Percentiles rank a stretch among this genome's conserved stretches.
Conservation (phyloP, 2,113 vertebrate genomes). For the Varanus komodoensis region DNA sequence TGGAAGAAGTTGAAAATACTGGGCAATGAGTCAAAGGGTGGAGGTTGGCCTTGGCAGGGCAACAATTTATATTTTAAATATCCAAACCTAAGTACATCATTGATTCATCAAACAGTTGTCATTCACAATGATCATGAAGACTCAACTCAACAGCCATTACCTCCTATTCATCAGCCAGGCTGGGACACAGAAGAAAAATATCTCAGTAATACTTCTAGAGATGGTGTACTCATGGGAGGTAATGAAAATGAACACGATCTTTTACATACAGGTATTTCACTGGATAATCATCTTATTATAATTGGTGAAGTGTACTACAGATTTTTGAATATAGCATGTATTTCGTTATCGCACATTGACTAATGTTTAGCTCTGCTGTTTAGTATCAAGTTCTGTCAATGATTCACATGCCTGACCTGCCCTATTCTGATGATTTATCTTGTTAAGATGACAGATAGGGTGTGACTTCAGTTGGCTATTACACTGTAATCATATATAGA, state of each 20-base stretch:
- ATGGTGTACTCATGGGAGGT: background rate
- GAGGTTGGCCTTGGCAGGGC: background rate
- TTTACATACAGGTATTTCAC: constrained; percentile 9
- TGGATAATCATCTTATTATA: background rate
- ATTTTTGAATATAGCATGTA: background rate
- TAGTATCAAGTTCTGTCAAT: background rate
- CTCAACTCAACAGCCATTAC: constrained; percentile 13
- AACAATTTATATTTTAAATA: background rate
- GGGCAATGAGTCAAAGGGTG: background rate
- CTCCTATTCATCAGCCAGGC: constrained; percentile 13
- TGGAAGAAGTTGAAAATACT: background rate
- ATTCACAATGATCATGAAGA: constrained; percentile 7
- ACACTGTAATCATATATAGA: background rate
- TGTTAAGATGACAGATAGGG: background rate
- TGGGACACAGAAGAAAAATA: constrained; percentile 5
- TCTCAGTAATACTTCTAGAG: constrained; percentile 13
- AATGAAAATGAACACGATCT: background rate
- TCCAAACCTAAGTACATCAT: constrained; percentile 19
- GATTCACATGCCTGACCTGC: background rate
- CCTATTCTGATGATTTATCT: background rate
- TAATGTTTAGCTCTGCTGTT: background rate
- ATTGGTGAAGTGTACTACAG: background rate
- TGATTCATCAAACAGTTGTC: constrained; percentile 32
- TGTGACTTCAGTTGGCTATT: background rate
- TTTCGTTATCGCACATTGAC: background rate